phyloP scores from a whole-genome alignment of 1,140 invertebrate genomes.

The Cydia strobilella region DNA sequence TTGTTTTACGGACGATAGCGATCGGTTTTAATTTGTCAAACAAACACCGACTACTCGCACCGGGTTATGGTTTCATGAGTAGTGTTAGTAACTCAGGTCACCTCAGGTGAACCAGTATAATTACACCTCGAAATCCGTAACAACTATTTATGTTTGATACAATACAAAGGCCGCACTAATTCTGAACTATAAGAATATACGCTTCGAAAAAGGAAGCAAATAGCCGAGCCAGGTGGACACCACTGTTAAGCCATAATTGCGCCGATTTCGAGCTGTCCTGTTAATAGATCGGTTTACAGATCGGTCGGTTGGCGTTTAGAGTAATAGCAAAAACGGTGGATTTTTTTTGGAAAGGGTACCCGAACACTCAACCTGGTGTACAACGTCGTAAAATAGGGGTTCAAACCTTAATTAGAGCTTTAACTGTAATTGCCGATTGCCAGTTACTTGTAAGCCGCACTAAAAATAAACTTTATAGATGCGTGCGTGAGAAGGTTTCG shows the following conservation, averaged over 20 bases:
- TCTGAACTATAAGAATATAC: neutral
- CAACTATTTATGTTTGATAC: neutral
- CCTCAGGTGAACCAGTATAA: neutral
- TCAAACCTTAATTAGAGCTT: conserved; percentile 65
- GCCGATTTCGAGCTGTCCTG: conserved; percentile 9
- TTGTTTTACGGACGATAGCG: neutral
- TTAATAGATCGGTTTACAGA: neutral
- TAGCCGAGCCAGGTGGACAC: neutral
- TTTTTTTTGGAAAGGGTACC: neutral
- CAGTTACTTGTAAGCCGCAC: conserved; percentile 60
- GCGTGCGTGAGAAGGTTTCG: conserved; percentile 66
- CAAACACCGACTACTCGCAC: conserved; percentile 1
- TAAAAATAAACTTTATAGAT: conserved; percentile 73
- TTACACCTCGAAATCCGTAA: neutral
- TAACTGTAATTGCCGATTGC: conserved; percentile 64
- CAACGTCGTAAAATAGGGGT: neutral
- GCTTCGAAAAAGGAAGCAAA: neutral
- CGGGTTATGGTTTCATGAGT: neutral
- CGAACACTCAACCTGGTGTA: neutral
- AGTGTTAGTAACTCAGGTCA: neutral
- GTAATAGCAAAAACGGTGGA: neutral
- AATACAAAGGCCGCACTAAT: neutral
- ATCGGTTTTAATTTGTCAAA: conserved; percentile 26
- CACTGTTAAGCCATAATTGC: conserved; percentile 2
- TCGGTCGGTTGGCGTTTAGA: neutral